A percentile compares a stretch with the other conserved stretches of the same genome.
Conservation (phyloP, 1,140 invertebrate species). For the Meloidogyne hapla region DNA sequence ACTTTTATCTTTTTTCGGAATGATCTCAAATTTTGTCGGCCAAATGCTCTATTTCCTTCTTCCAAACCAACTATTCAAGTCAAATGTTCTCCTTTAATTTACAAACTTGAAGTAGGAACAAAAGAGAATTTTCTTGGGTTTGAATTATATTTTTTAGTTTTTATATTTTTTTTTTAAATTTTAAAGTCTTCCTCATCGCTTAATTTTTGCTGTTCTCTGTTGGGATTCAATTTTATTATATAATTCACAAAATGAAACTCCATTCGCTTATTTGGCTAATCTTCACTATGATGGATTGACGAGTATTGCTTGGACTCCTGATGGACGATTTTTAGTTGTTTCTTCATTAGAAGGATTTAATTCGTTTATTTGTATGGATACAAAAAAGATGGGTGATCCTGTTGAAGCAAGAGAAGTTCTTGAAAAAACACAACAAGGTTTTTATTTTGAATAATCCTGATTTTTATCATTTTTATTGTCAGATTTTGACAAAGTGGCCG, state of each 20-base stretch:
- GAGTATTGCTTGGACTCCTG: constrained; percentile 47
- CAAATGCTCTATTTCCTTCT: constrained; percentile 35
- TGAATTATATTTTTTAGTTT: not conserved
- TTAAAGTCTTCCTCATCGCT: constrained; percentile 46
- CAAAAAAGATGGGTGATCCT: constrained; percentile 7
- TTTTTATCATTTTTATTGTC: no score
- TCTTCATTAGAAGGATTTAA: constrained; percentile 52
- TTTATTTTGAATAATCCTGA: not conserved
- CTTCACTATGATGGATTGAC: constrained; percentile 49
- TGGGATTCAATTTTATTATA: constrained; percentile 50
- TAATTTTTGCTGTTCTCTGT: constrained; percentile 50
- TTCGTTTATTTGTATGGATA: constrained; percentile 36
- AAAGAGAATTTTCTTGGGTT: constrained; percentile 42
- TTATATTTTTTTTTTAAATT: not conserved
- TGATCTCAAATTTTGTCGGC: constrained; percentile 45
- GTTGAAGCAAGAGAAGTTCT: not conserved
- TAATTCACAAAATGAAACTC: constrained; percentile 41
- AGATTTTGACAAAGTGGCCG: not conserved
- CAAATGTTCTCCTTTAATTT: constrained; percentile 41
- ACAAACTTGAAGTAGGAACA: constrained; percentile 33
- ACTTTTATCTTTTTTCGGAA: constrained; percentile 46
- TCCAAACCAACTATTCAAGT: constrained; percentile 45
- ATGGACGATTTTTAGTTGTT: constrained; percentile 42
- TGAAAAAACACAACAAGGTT: not conserved
- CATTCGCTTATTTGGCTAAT: constrained; percentile 46